phyloP scores from a whole-genome alignment of 2,113 vertebrate genomes.

The Melanotaenia duboulayi region DNA sequence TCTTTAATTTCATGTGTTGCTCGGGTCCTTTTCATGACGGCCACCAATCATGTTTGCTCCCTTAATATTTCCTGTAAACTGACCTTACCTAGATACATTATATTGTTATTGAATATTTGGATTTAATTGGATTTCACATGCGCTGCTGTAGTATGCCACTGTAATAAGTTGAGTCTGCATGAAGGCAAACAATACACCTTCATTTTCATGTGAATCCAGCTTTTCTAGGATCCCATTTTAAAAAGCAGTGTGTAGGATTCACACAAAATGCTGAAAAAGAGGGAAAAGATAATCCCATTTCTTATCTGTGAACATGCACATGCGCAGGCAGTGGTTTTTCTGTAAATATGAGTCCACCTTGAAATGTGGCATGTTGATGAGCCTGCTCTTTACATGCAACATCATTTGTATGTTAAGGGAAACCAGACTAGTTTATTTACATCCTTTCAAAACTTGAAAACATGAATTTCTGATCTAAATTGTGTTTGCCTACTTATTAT shows the following conservation, averaged over 20 bases:
- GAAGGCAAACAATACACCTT: neutral
- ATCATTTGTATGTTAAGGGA: neutral
- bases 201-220: neutral
- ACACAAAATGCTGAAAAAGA: neutral
- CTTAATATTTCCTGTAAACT: neutral
- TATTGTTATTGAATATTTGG: constrained; percentile 13
- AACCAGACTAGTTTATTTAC: neutral
- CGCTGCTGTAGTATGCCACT: neutral
- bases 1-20: constrained; percentile 2
- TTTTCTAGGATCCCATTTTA: neutral
- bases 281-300: neutral
- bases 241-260: neutral
- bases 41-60: neutral
- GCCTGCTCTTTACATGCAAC: neutral
- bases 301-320: neutral
- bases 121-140: constrained; percentile 15
- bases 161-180: neutral
- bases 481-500: too few relatives aligned
- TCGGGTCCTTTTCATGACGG: neutral
- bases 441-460: neutral
- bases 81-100: neutral
- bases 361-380: neutral
- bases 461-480: too few relatives aligned
- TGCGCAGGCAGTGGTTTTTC: too few relatives aligned
- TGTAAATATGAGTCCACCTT: neutral